These are phyloP conservation scores for Romanogobio albipinnatus DNA, from an alignment of 2,113 vertebrate species.

Conservation along the genomic window DNA sequence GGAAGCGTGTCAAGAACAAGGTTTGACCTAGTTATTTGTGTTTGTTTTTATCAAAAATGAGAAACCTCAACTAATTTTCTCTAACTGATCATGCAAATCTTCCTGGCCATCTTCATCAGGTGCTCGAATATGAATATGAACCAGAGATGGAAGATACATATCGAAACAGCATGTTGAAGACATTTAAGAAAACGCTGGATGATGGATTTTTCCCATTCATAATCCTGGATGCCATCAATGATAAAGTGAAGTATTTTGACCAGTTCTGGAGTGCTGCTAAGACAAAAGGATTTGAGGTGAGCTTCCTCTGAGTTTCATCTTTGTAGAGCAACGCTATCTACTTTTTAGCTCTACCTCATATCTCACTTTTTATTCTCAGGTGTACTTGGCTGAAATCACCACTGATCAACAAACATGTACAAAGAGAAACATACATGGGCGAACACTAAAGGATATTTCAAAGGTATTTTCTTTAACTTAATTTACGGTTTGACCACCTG, in stretches of 20 bases:
- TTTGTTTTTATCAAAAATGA: neutral
- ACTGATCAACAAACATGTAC: slow-evolving; percentile 92
- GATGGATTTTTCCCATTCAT: slow-evolving; percentile 99
- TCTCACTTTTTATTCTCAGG: slow-evolving; percentile 71
- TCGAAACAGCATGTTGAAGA: slow-evolving; percentile 97
- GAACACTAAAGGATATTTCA: slow-evolving; percentile 89
- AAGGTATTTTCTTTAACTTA: slow-evolving; percentile 79
- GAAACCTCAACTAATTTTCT: neutral
- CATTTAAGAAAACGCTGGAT: slow-evolving; percentile 97
- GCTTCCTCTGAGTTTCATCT: slow-evolving; percentile 9
- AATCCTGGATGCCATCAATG: slow-evolving; percentile 96
- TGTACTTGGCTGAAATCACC: slow-evolving; percentile 96
- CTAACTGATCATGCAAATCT: neutral
- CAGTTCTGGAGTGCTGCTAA: slow-evolving; percentile 99
- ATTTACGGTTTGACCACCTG: neutral
- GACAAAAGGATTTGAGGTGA: slow-evolving; percentile 98
- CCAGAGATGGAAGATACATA: slow-evolving; percentile 98
- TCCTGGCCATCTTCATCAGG: slow-evolving; percentile 70
- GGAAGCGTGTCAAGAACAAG: slow-evolving; percentile 93
- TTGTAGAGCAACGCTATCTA: neutral
- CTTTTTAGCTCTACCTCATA: neutral
- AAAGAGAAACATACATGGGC: slow-evolving; percentile 95
- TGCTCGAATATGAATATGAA: slow-evolving; percentile 96
- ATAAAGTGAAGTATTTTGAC: slow-evolving; percentile 94
- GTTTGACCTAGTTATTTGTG: slow-evolving; percentile 62